Evolutionary conservation across 2,797 vertebrate genomes (phyloP).

Genomic region (Mastacembelus armatus): DNA sequence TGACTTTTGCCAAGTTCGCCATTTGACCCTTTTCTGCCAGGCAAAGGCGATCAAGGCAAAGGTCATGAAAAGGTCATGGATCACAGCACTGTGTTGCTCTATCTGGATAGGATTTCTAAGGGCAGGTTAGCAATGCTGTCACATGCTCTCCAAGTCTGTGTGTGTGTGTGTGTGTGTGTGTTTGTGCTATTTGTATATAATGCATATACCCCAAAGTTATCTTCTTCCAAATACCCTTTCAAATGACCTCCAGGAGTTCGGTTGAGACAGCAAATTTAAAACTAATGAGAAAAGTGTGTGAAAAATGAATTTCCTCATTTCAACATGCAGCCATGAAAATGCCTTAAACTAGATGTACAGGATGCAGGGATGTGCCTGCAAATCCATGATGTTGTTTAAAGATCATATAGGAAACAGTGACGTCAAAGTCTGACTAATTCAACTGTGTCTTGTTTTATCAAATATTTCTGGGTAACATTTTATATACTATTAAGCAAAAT

Average conservation of each 20-base stretch:
- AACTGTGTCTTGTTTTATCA: neutral
- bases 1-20: constrained; percentile 42
- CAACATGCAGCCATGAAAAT: neutral
- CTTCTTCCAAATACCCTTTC: constrained; percentile 43
- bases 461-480: neutral
- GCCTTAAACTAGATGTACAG: neutral
- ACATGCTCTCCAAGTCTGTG: constrained; percentile 50
- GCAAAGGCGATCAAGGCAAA: constrained; percentile 59
- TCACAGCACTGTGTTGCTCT: constrained; percentile 53
- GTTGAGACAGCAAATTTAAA: constrained; percentile 4
- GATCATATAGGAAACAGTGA: neutral
- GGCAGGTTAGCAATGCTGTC: constrained; percentile 66
- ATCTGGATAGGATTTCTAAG: constrained; percentile 73
- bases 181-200: constrained; percentile 10
- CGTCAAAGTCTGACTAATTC: neutral
- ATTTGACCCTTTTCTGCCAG: constrained; percentile 38
- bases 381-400: neutral
- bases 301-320: neutral
- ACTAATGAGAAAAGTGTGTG: neutral
- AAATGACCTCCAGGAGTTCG: constrained; percentile 22
- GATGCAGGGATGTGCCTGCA: neutral
- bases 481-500: neutral
- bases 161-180: constrained; percentile 13
- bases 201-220: constrained; percentile 15
- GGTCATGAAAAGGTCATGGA: constrained; percentile 77